Evolutionary conservation across 2,888 invertebrate species (phyloP).

Genomic region (Calameuta idolon): DNA sequence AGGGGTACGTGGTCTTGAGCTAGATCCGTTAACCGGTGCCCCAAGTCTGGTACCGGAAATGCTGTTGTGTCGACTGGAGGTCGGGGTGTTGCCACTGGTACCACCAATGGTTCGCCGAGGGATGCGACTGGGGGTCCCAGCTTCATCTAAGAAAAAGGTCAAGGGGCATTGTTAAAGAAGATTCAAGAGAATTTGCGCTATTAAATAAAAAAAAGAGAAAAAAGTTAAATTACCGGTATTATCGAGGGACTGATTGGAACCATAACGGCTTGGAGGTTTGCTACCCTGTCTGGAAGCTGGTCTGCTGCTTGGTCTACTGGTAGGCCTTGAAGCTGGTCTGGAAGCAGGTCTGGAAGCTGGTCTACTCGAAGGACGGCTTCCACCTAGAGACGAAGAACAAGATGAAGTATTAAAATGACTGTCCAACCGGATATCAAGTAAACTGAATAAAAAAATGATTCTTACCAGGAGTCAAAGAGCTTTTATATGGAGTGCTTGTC

Average conservation of each 20-base stretch:
- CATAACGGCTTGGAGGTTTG: slow-evolving; percentile 93
- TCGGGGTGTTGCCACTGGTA: slow-evolving; percentile 72
- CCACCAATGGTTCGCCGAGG: slow-evolving; percentile 78
- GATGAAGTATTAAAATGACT: slow-evolving; percentile 1
- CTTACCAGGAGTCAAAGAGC: slow-evolving; percentile 78
- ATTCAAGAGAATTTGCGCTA: background rate
- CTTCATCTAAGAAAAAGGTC: slow-evolving; percentile 72
- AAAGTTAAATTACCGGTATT: slow-evolving; percentile 77
- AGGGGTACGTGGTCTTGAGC: slow-evolving; percentile 79
- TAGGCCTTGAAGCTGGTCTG: slow-evolving; percentile 67
- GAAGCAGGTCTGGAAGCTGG: slow-evolving; percentile 83
- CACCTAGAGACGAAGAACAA: slow-evolving; percentile 66
- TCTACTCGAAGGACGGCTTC: slow-evolving; percentile 71
- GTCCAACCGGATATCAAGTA: background rate
- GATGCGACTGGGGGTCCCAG: slow-evolving; percentile 83
- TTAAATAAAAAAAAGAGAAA: background rate
- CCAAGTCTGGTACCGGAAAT: slow-evolving; percentile 72
- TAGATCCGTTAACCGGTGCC: slow-evolving; percentile 73
- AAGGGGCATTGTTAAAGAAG: background rate
- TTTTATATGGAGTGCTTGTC: slow-evolving; percentile 74
- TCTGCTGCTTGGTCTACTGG: slow-evolving; percentile 85
- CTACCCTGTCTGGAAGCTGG: slow-evolving; percentile 89
- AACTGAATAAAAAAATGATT: slow-evolving; percentile 6
- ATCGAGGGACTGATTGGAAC: slow-evolving; percentile 90
- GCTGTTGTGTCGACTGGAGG: slow-evolving; percentile 71